phyloP scores from a whole-genome alignment of 2,113 vertebrate genomes.

The Pituophis catenifer region DNA sequence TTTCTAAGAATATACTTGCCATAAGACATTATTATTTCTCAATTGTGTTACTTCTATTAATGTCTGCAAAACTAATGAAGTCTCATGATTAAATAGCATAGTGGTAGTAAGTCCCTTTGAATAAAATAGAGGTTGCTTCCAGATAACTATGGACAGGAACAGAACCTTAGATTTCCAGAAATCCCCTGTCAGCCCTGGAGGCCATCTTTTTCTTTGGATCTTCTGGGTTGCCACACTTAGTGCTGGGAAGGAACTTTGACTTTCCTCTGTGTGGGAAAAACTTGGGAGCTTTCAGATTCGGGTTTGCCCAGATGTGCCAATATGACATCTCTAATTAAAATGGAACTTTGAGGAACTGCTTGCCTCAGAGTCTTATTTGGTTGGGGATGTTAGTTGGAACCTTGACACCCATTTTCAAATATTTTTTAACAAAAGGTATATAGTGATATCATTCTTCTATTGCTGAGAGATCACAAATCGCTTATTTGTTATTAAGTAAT shows the following conservation, averaged over 20 bases:
- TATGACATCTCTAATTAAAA: no score
- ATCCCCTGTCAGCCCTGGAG: neutral
- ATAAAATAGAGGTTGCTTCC: neutral
- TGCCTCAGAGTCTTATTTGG: no score
- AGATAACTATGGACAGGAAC: neutral
- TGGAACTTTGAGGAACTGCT: no score
- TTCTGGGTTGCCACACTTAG: no score
- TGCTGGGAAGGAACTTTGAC: no score
- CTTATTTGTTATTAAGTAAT: neutral
- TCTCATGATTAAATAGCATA: neutral
- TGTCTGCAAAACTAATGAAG: neutral
- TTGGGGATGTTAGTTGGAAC: no score
- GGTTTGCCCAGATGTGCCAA: no score
- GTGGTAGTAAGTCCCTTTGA: neutral
- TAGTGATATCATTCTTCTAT: neutral
- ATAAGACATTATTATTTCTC: neutral
- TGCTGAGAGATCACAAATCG: neutral
- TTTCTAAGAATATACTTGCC: neutral
- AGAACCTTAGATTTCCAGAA: neutral
- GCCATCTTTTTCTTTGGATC: no score
- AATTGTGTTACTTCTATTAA: neutral
- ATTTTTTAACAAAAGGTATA: neutral
- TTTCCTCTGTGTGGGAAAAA: no score
- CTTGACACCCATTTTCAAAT: neutral
- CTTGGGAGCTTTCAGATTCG: no score